phyloP scores from a whole-genome alignment of 1,140 invertebrate genomes.

The Hetaerina americana region DNA sequence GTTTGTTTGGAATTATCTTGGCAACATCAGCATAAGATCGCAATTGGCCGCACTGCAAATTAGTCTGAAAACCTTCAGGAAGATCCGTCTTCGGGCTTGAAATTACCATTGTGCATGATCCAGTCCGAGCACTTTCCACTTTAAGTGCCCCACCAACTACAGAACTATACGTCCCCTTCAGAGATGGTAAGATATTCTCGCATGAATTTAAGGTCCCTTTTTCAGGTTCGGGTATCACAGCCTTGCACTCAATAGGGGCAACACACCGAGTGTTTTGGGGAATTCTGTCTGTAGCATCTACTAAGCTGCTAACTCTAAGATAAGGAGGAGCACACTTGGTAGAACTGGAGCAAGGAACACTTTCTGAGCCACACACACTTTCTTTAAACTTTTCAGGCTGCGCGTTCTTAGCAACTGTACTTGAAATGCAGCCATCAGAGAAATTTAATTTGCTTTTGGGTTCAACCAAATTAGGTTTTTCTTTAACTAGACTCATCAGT shows the following conservation, averaged over 20 bases:
- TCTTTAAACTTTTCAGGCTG: too few species aligned
- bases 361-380: too few species aligned
- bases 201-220: background rate
- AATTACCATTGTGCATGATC: too few species aligned
- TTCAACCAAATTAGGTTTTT: background rate
- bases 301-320: too few species aligned
- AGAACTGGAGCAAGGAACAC: too few species aligned
- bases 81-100: too few species aligned
- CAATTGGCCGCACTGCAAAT: too few species aligned
- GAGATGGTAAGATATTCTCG: background rate
- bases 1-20: background rate
- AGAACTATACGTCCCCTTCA: background rate
- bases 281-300: background rate
- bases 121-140: too few species aligned
- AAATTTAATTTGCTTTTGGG: background rate
- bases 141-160: background rate
- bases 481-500: background rate
- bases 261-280: background rate
- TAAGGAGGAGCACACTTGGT: too few species aligned
- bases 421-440: too few species aligned
- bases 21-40: conserved; percentile 1
- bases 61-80: too few species aligned
- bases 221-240: background rate
- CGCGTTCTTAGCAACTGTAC: too few species aligned
- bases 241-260: background rate